Conservation (phyloP, 1,140 invertebrate species). For the Drosophila cardini region DNA sequence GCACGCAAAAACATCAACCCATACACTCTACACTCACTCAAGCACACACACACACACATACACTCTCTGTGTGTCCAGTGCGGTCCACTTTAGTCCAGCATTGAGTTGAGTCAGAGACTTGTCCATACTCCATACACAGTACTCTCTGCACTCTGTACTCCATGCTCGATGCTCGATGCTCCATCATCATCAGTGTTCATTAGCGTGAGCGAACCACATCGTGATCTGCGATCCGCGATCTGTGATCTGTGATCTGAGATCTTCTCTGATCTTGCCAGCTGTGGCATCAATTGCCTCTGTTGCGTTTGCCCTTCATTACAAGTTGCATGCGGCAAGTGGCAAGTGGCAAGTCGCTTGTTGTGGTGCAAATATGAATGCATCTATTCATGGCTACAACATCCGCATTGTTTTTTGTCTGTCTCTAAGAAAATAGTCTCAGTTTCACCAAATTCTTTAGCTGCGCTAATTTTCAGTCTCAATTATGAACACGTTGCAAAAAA, state of each 20-base stretch:
- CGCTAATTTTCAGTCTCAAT: constrained; percentile 53
- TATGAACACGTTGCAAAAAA: constrained; percentile 44
- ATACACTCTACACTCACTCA: background rate
- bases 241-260: constrained; percentile 36
- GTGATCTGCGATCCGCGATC: constrained; percentile 60
- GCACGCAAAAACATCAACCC: constrained; percentile 76
- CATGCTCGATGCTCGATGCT: constrained; percentile 33
- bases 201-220: constrained; percentile 78
- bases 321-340: too few relatives aligned
- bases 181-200: constrained; percentile 79
- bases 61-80: background rate
- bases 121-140: constrained; percentile 50
- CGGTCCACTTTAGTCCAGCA: constrained; percentile 12
- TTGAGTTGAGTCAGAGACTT: constrained; percentile 3
- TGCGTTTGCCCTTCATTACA: constrained; percentile 52
- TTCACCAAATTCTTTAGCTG: constrained; percentile 25
- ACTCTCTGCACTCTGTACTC: too few relatives aligned
- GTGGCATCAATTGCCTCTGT: constrained; percentile 33
- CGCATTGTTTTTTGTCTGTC: constrained; percentile 25
- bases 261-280: constrained; percentile 38
- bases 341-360: constrained; percentile 22
- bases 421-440: background rate
- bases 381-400: constrained; percentile 54
- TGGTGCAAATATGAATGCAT: constrained; percentile 47
- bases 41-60: background rate